phyloP scores from a whole-genome alignment of 2,113 vertebrate species.

The Podarcis raffonei region DNA sequence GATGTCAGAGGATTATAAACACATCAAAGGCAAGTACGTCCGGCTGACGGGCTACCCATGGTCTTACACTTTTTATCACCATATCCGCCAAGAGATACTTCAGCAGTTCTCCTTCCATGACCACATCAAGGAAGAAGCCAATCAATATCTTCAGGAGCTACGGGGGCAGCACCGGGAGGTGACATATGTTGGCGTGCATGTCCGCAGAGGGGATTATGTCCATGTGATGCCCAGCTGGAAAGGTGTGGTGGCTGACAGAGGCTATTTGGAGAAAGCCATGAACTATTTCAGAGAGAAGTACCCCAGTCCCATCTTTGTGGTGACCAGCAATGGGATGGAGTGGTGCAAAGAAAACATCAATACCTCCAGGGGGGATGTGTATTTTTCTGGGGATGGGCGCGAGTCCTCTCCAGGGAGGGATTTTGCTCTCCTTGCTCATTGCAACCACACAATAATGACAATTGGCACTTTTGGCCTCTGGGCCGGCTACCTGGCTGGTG shows the following conservation, averaged over 20 bases:
- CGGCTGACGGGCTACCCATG: conserved; percentile 60
- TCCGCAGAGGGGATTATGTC: conserved; percentile 71
- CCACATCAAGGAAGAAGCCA: conserved; percentile 36
- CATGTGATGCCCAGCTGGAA: conserved; percentile 64
- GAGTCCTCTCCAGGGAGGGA: conserved; percentile 34
- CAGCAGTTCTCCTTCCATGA: conserved; percentile 66
- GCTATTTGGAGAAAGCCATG: conserved; percentile 68
- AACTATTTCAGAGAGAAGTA: conserved; percentile 66
- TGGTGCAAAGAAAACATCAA: conserved; percentile 68
- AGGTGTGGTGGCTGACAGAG: conserved; percentile 64
- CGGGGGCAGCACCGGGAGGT: background rate
- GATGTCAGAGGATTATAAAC: conserved; percentile 62
- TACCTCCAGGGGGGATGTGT: conserved; percentile 60
- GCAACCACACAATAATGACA: conserved; percentile 74
- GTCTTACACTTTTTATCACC: conserved; percentile 75
- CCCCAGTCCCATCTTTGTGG: conserved; percentile 62
- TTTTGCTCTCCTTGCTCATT: conserved; percentile 23
- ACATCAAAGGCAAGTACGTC: conserved; percentile 5
- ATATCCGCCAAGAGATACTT: conserved; percentile 62
- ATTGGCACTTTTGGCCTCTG: conserved; percentile 73
- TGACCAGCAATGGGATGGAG: conserved; percentile 69
- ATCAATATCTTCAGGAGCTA: background rate
- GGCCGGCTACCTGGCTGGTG: conserved; percentile 65
- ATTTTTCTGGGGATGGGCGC: conserved; percentile 62
- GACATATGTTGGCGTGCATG: conserved; percentile 68